These are phyloP conservation scores for Reinhardtius hippoglossoides DNA, from an alignment of 2,113 vertebrate species.

Conservation along the genomic window DNA sequence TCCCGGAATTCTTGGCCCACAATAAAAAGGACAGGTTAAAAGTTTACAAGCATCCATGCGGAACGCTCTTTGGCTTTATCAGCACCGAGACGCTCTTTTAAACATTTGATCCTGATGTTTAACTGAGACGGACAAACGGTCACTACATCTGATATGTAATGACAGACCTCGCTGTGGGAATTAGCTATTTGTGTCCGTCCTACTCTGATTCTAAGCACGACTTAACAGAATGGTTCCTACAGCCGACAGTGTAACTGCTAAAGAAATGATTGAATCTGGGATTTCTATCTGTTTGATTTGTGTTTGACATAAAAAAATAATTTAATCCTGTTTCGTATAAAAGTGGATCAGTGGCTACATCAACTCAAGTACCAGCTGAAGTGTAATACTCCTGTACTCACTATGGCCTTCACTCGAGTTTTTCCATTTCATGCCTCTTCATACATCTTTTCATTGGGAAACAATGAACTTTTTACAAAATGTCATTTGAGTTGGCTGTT, in stretches of 20 bases:
- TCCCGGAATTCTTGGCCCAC: conserved; percentile 63
- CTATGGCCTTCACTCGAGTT: background rate
- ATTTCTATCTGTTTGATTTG: background rate
- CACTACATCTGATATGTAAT: background rate
- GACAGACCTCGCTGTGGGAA: background rate
- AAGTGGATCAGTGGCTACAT: background rate
- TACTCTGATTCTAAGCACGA: background rate
- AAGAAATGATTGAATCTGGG: background rate
- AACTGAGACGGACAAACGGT: background rate
- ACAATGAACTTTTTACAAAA: too few relatives aligned
- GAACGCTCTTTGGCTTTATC: conserved; percentile 50
- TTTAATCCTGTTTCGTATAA: too few relatives aligned
- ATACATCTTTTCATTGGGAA: too few relatives aligned
- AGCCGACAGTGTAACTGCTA: background rate
- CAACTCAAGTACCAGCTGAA: background rate
- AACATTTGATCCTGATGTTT: background rate
- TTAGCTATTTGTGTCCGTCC: background rate
- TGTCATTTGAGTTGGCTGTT: too few relatives aligned
- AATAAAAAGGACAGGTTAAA: conserved; percentile 72
- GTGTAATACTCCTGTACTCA: background rate
- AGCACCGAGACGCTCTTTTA: background rate
- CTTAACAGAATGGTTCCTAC: too few relatives aligned
- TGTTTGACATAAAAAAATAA: background rate
- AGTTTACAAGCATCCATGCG: conserved; percentile 66
- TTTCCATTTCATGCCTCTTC: background rate